Percentiles rank a stretch among this genome's conserved stretches.
Evolutionary conservation across 2,113 vertebrate genomes (phyloP).

Genomic region (Ochotona princeps): DNA sequence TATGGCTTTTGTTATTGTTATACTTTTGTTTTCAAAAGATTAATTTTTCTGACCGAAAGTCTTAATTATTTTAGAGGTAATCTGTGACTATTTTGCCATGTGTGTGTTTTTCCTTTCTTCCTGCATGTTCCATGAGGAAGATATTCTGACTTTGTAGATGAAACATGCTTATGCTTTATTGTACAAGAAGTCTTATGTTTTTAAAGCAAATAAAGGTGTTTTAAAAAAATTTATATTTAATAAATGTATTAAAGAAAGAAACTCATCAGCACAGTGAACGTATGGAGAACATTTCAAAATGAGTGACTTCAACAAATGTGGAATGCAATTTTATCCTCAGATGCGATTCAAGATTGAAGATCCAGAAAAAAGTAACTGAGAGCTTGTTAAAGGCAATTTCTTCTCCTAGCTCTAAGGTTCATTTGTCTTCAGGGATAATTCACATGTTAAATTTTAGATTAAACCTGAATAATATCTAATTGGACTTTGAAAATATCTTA

Average conservation of each 20-base stretch:
- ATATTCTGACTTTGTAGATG: too few species aligned
- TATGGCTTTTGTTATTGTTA: too few species aligned
- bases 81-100: too few species aligned
- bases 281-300: slow-evolving; percentile 30
- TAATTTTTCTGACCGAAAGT: too few species aligned
- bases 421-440: slow-evolving; percentile 42
- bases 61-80: too few species aligned
- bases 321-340: not conserved
- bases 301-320: not conserved
- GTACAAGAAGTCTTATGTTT: too few species aligned
- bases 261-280: not conserved
- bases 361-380: not conserved
- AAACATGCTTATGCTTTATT: too few species aligned
- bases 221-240: slow-evolving; percentile 10
- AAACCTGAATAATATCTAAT: slow-evolving; percentile 53
- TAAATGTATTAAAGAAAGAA: not conserved
- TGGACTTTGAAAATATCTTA: not conserved
- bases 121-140: too few species aligned
- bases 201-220: too few species aligned
- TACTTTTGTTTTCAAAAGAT: too few species aligned
- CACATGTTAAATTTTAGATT: slow-evolving; percentile 56
- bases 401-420: not conserved
- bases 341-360: not conserved
- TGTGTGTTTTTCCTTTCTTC: too few species aligned
- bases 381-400: slow-evolving; percentile 25